Evolutionary conservation across 1,140 invertebrate genomes (phyloP).

Genomic region (Calephelis virginiensis): DNA sequence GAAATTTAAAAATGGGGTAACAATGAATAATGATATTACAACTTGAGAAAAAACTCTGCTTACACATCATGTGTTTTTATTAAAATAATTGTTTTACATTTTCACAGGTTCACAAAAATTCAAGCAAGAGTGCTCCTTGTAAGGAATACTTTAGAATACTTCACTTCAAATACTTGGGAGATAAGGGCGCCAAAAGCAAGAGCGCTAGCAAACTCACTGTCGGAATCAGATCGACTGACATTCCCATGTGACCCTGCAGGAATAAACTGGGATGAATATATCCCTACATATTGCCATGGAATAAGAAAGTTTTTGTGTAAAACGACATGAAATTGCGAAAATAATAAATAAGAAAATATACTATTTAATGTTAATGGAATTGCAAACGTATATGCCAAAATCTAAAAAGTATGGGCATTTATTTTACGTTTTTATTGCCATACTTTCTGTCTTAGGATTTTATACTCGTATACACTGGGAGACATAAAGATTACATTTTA

Average conservation of each 20-base stretch:
- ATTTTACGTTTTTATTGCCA: too few species aligned
- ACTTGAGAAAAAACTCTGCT: too few species aligned
- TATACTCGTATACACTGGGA: too few species aligned
- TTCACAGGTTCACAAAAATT: slow-evolving; percentile 35
- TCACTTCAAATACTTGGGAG: slow-evolving; percentile 33
- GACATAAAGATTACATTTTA: too few species aligned
- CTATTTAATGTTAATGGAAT: too few species aligned
- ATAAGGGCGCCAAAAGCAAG: slow-evolving; percentile 30
- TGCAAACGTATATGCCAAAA: too few species aligned
- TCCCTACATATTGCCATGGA: slow-evolving; percentile 32
- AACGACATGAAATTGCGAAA: not conserved
- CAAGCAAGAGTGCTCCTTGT: slow-evolving; percentile 24
- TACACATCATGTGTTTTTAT: too few species aligned
- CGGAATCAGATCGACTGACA: slow-evolving; percentile 22
- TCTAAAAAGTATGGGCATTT: too few species aligned
- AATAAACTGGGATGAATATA: slow-evolving; percentile 39
- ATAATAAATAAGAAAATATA: too few species aligned
- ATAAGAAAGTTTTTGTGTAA: slow-evolving; percentile 32
- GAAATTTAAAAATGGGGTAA: too few species aligned
- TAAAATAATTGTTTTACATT: not conserved
- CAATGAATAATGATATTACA: too few species aligned
- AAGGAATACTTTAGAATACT: slow-evolving; percentile 30
- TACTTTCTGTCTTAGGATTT: too few species aligned
- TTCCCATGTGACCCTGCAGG: slow-evolving; percentile 34
- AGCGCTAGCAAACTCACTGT: slow-evolving; percentile 27